phyloP scores from a whole-genome alignment of 2,888 invertebrate species.

The Latrodectus elegans region DNA sequence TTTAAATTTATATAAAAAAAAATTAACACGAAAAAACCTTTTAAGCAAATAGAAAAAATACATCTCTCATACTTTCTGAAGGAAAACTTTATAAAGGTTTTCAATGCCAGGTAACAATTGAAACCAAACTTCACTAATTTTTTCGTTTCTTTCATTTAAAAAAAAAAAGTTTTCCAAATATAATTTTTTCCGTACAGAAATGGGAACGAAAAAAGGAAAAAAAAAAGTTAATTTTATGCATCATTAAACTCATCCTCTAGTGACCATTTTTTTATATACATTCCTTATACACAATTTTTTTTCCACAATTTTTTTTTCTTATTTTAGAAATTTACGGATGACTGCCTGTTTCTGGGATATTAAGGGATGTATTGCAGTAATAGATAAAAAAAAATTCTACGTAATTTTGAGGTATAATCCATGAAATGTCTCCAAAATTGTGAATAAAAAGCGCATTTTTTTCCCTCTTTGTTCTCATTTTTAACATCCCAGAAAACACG shows the following conservation, averaged over 20 bases:
- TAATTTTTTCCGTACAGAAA: not conserved
- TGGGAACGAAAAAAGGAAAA: not conserved
- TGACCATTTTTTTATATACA: constrained; percentile 21
- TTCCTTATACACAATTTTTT: not conserved
- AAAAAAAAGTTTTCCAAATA: not conserved
- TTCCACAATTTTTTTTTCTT: not conserved
- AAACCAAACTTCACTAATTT: not conserved
- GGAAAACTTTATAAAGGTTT: too few relatives aligned
- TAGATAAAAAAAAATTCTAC: not conserved
- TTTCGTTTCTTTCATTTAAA: not conserved
- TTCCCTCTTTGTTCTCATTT: too few relatives aligned
- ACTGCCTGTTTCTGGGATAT: not conserved
- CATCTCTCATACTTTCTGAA: too few relatives aligned
- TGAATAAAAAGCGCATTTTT: too few relatives aligned
- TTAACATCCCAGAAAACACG: too few relatives aligned
- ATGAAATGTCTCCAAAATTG: too few relatives aligned
- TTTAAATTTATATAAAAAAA: too few relatives aligned
- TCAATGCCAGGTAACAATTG: too few relatives aligned
- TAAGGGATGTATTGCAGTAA: not conserved
- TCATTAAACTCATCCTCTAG: constrained; percentile 38
- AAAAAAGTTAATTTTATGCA: constrained; percentile 19
- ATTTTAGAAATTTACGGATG: not conserved
- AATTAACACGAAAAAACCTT: too few relatives aligned
- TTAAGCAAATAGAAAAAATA: too few relatives aligned
- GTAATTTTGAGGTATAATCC: too few relatives aligned